Base-by-base conservation (phyloP, 2,113 vertebrate species). In the Pogonocichla stellata region DNA sequence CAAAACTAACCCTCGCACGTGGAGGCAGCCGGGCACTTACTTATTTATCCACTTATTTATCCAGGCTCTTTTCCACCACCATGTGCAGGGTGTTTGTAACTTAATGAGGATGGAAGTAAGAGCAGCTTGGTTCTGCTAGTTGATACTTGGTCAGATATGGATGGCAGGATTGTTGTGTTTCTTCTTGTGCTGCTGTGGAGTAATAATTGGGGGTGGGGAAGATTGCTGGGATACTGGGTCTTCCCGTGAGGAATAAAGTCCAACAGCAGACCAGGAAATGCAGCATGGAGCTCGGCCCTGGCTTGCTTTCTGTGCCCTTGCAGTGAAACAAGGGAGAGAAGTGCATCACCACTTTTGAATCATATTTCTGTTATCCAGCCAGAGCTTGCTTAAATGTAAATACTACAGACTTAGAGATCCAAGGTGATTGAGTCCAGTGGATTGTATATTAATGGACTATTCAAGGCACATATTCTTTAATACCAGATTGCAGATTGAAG, bases 261-360 rank as follows among this genome's bases (percentile, higher is more conserved):
- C 22, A 45, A 0, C 1, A 1, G 15, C 23, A 31, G 57, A 67
- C 22, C 61, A 67, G 43, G 61, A 25, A 15, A 19, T 0, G 0
- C 34, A 71, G 60, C 0, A 0, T 48, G 38, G 58, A 73, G 28
- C 66, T 82, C 78, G 28, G n/a, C 53, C n/a, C 45, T 62, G 86
- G 11, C 20, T 88, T 77, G 51, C 42, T 81, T 85, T 69, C 2
- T 3, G 50, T 74, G 11, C n/a, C 13, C 8, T 50, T 50, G 33
- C 38, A 36, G 2, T 10, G 31, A 45, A 47, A 56, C 2, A n/a
- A 25, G 34, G 33, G n/a, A n/a, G 24, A 31, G 57, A 88, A 12
- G 42, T 19, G n/a, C 65, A 58, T 53, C 8, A 3, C 20, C 75
- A 71, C 34, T 7, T 56, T 53, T 34, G 9, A 28, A 23, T 84